These are phyloP conservation scores for Brachypalpus laphriformis DNA, from an alignment of 2,888 invertebrate genomes.

Conservation along the genomic window DNA sequence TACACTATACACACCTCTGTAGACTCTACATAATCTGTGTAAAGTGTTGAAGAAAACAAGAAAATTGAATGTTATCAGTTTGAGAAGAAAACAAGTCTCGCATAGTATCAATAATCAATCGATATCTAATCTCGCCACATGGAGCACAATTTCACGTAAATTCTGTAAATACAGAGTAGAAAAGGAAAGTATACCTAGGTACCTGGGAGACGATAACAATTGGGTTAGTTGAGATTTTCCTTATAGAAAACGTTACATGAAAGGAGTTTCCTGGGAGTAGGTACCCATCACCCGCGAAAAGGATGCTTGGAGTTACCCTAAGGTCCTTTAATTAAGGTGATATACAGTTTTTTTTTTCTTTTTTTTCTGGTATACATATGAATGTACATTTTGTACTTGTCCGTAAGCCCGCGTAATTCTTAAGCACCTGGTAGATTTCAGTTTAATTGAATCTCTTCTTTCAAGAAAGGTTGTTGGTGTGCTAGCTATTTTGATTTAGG, in stretches of 20 bases:
- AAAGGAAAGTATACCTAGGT: neutral
- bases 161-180: slow-evolving; percentile 1
- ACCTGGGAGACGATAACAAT: slow-evolving; percentile 25
- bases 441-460: no score
- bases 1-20: neutral
- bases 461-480: no score
- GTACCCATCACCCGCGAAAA: no score
- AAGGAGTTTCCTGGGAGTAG: no score
- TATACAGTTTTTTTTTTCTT: no score
- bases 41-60: neutral
- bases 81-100: neutral
- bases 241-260: neutral
- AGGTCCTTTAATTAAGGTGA: no score
- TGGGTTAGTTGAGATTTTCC: neutral
- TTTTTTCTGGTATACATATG: no score
- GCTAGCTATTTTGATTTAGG: no score
- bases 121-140: slow-evolving; percentile 40
- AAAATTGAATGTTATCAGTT: slow-evolving; percentile 17
- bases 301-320: no score
- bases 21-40: neutral
- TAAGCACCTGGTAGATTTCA: no score
- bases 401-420: no score
- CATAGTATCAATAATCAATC: slow-evolving; percentile 30
- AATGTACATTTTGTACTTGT: no score
- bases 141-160: neutral